These are phyloP conservation scores for Mystacides longicornis DNA, from an alignment of 2,888 invertebrate genomes.

Conservation along the genomic window DNA sequence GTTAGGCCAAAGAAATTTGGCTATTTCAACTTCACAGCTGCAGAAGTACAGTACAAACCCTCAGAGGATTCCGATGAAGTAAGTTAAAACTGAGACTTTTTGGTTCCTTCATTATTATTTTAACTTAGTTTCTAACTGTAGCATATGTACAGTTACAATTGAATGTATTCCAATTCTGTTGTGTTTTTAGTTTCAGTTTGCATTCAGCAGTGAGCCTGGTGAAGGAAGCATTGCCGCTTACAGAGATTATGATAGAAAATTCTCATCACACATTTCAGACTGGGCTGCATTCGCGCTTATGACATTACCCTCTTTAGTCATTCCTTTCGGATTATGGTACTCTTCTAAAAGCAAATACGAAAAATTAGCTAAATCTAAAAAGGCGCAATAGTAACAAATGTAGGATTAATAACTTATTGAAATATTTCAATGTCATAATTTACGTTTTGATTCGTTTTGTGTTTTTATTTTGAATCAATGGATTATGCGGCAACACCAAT, in stretches of 20 bases:
- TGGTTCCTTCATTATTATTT: background rate
- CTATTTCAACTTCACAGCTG: conserved; percentile 95
- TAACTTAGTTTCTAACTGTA: too few relatives aligned
- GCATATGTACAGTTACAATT: too few relatives aligned
- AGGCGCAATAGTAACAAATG: conserved; percentile 15
- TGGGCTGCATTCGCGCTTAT: conserved; percentile 97
- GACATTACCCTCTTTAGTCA: conserved; percentile 89
- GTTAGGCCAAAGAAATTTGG: conserved; percentile 85
- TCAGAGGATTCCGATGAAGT: conserved; percentile 75
- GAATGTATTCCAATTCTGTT: too few relatives aligned
- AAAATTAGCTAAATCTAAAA: conserved; percentile 66
- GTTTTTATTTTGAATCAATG: too few relatives aligned
- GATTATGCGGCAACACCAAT: too few relatives aligned
- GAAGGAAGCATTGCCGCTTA: conserved; percentile 90
- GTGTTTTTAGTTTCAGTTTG: conserved; percentile 57
- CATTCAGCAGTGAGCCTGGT: conserved; percentile 83
- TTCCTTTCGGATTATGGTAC: conserved; percentile 92
- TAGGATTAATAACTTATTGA: background rate
- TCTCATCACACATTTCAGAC: conserved; percentile 94
- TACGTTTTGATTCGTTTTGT: too few relatives aligned
- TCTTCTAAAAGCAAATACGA: conserved; percentile 94
- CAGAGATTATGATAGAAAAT: conserved; percentile 90
- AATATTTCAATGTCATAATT: background rate
- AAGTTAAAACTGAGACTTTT: conserved; percentile 27
- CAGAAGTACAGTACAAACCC: conserved; percentile 82